Percentiles rank a stretch among this genome's conserved stretches.
Evolutionary conservation across 2,113 vertebrate genomes (phyloP).

Genomic region (Carassius auratus): DNA sequence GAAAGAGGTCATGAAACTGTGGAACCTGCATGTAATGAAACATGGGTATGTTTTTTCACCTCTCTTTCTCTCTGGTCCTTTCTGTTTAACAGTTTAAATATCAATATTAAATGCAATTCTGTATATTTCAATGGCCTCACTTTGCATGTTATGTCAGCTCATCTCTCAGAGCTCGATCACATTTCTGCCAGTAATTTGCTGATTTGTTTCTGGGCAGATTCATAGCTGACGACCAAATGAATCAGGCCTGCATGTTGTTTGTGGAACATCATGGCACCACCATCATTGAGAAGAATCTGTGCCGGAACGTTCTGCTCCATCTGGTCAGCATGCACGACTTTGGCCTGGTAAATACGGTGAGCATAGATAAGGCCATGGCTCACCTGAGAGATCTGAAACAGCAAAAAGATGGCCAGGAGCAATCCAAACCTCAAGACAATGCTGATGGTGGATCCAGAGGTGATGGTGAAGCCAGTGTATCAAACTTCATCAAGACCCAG

Average conservation of each 20-base stretch:
- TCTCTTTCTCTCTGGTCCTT: not conserved
- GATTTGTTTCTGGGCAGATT: conserved; percentile 77
- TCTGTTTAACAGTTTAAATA: not conserved
- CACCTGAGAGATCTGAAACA: conserved; percentile 73
- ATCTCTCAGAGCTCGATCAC: not conserved
- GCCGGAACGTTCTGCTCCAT: conserved; percentile 96
- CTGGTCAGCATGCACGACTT: conserved; percentile 99
- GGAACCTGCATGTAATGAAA: conserved; percentile 98
- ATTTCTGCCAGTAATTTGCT: not conserved
- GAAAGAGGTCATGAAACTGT: conserved; percentile 98
- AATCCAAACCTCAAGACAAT: not conserved
- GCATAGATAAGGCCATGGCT: conserved; percentile 91
- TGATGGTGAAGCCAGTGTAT: not conserved
- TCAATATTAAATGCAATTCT: not conserved
- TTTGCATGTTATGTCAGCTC: not conserved
- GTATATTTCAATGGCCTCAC: not conserved
- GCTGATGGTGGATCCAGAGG: too few species aligned
- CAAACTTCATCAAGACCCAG: not conserved
- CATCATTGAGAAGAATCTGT: conserved; percentile 88
- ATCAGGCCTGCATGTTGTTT: conserved; percentile 92
- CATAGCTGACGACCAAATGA: conserved; percentile 99
- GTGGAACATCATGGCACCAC: conserved; percentile 85
- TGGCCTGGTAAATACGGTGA: conserved; percentile 90
- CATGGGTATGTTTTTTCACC: conserved; percentile 80
- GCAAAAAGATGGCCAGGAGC: conserved; percentile 40